Conservation (phyloP, 2,113 vertebrate species). For the Gobiocypris rarus region DNA sequence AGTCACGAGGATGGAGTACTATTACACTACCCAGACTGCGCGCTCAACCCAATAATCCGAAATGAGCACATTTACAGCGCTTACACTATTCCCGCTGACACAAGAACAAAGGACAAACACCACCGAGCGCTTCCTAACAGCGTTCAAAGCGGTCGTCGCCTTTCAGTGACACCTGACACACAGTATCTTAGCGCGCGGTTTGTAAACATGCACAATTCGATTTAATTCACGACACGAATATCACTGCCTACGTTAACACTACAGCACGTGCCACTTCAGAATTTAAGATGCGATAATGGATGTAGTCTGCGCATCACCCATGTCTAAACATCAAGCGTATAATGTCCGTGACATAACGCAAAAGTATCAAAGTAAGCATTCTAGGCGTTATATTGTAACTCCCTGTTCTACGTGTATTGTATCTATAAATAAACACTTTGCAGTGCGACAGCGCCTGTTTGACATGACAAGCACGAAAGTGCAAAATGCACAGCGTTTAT, state of each 20-base stretch:
- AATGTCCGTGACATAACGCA: too few species aligned
- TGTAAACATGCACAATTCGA: background rate
- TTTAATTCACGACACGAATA: background rate
- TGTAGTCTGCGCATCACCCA: background rate
- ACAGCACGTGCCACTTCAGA: background rate
- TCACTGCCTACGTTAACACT: background rate
- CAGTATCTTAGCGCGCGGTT: background rate
- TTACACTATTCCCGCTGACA: constrained; percentile 3
- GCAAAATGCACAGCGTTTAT: background rate
- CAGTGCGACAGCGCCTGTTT: background rate
- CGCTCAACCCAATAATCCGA: constrained; percentile 28
- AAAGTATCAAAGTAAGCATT: background rate
- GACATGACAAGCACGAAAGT: constrained; percentile 13
- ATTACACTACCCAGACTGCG: constrained; percentile 64
- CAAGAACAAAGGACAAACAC: constrained; percentile 17
- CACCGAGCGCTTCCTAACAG: background rate
- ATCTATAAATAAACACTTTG: background rate
- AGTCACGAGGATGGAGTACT: constrained; percentile 82
- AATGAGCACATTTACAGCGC: background rate
- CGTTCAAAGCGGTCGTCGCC: background rate
- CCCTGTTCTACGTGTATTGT: background rate
- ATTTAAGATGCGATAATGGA: background rate
- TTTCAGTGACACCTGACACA: background rate
- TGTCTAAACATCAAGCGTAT: background rate
- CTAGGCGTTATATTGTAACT: background rate